These are phyloP conservation scores for Melanotaenia parkinsoni DNA, from an alignment of 2,797 vertebrate genomes.

Conservation along the genomic window DNA sequence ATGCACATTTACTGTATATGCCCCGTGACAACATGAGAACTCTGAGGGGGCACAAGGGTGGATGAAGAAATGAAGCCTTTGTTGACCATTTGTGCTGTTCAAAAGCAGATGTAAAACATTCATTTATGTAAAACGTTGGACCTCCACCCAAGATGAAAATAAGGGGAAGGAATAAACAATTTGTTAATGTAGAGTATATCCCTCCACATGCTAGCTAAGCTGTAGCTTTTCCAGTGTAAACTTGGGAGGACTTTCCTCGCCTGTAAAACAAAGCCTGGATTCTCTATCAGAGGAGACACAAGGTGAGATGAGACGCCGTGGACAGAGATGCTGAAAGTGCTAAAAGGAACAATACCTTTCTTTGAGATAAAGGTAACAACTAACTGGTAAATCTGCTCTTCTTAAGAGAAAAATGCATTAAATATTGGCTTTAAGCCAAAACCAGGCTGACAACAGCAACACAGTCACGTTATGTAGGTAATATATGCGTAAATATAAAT, in stretches of 20 bases:
- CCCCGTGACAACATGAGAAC: background rate
- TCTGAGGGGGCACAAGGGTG: background rate
- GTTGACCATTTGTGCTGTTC: background rate
- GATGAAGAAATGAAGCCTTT: background rate
- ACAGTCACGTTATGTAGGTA: slow-evolving; percentile 32
- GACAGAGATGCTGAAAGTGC: slow-evolving; percentile 40
- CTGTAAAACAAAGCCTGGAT: slow-evolving; percentile 46
- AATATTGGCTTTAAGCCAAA: slow-evolving; percentile 14
- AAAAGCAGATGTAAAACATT: background rate
- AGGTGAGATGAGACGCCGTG: slow-evolving; percentile 15
- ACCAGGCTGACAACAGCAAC: slow-evolving; percentile 42
- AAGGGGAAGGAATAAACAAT: background rate
- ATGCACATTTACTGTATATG: background rate
- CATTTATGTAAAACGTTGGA: background rate
- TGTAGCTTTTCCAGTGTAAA: slow-evolving; percentile 53
- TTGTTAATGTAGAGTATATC: slow-evolving; percentile 28
- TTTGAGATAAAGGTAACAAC: slow-evolving; percentile 26
- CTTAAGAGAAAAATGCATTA: slow-evolving; percentile 14
- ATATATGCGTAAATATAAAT: slow-evolving; percentile 30
- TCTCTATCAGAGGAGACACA: slow-evolving; percentile 17
- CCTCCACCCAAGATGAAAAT: background rate
- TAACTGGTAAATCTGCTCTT: background rate
- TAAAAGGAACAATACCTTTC: slow-evolving; percentile 20
- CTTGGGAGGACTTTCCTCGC: slow-evolving; percentile 67
- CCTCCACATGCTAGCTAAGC: slow-evolving; percentile 37